These are phyloP conservation scores for Molossus alvarezi DNA, from an alignment of 2,797 vertebrate genomes.

Conservation along the genomic window DNA sequence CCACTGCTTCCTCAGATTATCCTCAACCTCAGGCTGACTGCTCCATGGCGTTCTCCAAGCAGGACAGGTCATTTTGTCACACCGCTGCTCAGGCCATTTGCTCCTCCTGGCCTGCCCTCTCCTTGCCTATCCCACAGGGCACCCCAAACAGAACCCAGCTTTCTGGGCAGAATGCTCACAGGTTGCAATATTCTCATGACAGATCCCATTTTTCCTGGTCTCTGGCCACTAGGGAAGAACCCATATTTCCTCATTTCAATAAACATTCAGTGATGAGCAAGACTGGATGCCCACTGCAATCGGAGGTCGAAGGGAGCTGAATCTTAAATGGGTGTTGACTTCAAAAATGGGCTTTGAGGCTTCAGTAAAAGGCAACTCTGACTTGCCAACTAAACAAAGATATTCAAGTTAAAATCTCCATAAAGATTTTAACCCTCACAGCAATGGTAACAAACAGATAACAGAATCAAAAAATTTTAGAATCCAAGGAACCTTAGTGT, in stretches of 20 bases:
- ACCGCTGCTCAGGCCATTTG: background rate
- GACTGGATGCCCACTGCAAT: background rate
- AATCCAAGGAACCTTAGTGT: background rate
- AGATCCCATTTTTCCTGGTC: background rate
- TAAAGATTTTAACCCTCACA: background rate
- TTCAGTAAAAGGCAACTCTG: background rate
- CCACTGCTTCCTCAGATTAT: background rate
- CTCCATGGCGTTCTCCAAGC: background rate
- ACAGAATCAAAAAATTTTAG: slow-evolving; percentile 36
- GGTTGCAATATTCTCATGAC: background rate
- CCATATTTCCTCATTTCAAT: background rate
- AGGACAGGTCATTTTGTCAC: background rate
- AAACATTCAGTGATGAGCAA: background rate
- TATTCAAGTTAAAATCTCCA: slow-evolving; percentile 50
- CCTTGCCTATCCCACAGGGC: background rate
- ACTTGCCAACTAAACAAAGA: slow-evolving; percentile 46
- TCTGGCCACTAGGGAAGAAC: background rate
- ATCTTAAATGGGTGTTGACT: background rate
- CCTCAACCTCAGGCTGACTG: background rate
- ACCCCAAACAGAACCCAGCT: background rate
- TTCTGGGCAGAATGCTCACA: background rate
- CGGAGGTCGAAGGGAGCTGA: background rate
- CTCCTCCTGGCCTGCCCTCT: background rate
- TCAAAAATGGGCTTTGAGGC: background rate
- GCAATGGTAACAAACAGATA: background rate